Percentiles rank a stretch among this genome's conserved stretches.
Evolutionary conservation across 2,113 vertebrate species (phyloP).

Genomic region (Dipodomys stephensi): DNA sequence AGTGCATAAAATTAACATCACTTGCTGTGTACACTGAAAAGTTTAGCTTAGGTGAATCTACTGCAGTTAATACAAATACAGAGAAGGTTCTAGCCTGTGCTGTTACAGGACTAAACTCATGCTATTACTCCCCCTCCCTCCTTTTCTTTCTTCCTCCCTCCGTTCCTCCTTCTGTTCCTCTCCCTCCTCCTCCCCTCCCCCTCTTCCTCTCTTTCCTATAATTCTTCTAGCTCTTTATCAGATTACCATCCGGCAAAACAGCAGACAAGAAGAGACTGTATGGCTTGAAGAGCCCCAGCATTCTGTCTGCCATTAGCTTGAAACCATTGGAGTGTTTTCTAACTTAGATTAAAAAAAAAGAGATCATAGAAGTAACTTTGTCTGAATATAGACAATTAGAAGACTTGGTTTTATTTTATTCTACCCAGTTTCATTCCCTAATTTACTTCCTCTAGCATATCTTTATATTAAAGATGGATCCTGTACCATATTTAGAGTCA

Average conservation of each 20-base stretch:
- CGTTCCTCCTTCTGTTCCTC: no score
- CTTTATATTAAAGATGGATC: slow-evolving; percentile 45
- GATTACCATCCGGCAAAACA: slow-evolving; percentile 91
- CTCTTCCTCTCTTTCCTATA: slow-evolving; percentile 86
- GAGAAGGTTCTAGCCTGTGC: slow-evolving; percentile 80
- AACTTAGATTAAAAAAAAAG: slow-evolving; percentile 84
- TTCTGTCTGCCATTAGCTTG: slow-evolving; percentile 89
- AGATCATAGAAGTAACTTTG: slow-evolving; percentile 77
- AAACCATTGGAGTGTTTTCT: slow-evolving; percentile 87
- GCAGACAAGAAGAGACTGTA: slow-evolving; percentile 91
- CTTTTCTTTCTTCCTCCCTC: slow-evolving; percentile 82
- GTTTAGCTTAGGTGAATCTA: slow-evolving; percentile 85
- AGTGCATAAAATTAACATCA: slow-evolving; percentile 86
- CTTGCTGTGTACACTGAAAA: slow-evolving; percentile 84
- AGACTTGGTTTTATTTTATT: slow-evolving; percentile 81
- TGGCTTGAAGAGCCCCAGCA: slow-evolving; percentile 91
- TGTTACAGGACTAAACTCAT: slow-evolving; percentile 85
- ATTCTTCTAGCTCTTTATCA: slow-evolving; percentile 92
- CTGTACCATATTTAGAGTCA: not conserved
- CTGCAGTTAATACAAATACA: slow-evolving; percentile 82
- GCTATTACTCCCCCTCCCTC: slow-evolving; percentile 86
- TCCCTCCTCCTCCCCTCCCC: no score
- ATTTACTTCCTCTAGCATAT: slow-evolving; percentile 71
- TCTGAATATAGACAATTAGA: slow-evolving; percentile 79
- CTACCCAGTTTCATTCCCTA: slow-evolving; percentile 60